These are phyloP conservation scores for Drosophila repleta DNA, from an alignment of 1,140 invertebrate species.

Conservation along the genomic window DNA sequence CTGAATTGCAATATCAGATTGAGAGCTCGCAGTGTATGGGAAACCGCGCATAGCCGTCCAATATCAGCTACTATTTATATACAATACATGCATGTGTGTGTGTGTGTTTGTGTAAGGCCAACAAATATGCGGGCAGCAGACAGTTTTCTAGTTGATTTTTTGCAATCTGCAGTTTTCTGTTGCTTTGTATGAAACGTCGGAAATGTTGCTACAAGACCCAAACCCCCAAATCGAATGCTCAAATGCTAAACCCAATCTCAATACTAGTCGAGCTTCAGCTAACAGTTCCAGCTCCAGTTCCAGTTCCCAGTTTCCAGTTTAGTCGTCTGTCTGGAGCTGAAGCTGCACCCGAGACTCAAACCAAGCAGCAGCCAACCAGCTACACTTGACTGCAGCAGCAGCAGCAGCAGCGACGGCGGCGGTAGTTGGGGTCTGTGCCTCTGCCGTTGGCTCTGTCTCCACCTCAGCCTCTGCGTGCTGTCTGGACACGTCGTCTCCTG, in stretches of 20 bases:
- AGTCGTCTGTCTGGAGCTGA: constrained; percentile 47
- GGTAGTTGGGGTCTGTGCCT: constrained; percentile 26
- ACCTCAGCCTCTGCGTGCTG: constrained; percentile 10
- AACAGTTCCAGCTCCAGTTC: too few species aligned
- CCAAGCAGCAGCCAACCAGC: constrained; percentile 18
- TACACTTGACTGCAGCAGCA: constrained; percentile 60
- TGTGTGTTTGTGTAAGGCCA: constrained; percentile 21
- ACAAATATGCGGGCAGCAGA: constrained; percentile 58
- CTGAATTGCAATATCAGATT: too few species aligned
- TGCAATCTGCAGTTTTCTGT: constrained; percentile 79
- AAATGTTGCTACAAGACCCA: constrained; percentile 72
- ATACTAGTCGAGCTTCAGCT: too few species aligned
- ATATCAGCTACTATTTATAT: background rate
- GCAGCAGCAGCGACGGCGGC: constrained; percentile 10
- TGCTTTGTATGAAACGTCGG: constrained; percentile 69
- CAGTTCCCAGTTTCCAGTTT: background rate
- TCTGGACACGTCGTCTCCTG: constrained; percentile 73
- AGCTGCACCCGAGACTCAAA: constrained; percentile 35
- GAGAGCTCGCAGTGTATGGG: too few species aligned
- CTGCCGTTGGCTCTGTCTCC: background rate
- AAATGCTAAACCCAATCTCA: background rate
- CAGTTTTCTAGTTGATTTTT: constrained; percentile 70
- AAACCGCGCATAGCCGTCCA: constrained; percentile 29
- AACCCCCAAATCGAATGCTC: constrained; percentile 8
- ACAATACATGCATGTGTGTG: constrained; percentile 42